Evolutionary conservation across 2,888 invertebrate genomes (phyloP).

Genomic region (Scaptomyza tumidula): DNA sequence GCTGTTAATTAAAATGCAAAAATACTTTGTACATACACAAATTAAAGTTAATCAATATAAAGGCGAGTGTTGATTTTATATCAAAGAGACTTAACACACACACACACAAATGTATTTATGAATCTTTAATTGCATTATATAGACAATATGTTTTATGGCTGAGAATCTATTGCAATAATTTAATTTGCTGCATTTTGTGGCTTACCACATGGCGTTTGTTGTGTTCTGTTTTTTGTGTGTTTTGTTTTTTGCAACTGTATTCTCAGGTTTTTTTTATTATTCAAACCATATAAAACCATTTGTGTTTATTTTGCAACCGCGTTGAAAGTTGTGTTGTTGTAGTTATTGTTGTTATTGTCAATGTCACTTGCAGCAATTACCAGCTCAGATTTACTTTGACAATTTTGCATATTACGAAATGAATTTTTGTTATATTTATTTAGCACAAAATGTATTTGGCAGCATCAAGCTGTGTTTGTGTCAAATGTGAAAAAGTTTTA

Average conservation of each 20-base stretch:
- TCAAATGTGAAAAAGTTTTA: constrained; percentile 14
- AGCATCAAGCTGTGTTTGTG: constrained; percentile 20
- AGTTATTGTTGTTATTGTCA: constrained; percentile 28
- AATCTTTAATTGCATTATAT: constrained; percentile 41
- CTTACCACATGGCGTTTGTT: constrained; percentile 52
- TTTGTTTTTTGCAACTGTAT: constrained; percentile 22
- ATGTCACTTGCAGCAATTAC: constrained; percentile 61
- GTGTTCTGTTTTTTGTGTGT: constrained; percentile 22
- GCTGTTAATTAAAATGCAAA: neutral
- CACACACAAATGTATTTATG: neutral
- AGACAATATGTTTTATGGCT: constrained; percentile 25
- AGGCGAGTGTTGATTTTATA: constrained; percentile 15
- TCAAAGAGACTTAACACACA: constrained; percentile 10
- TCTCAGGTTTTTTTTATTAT: constrained; percentile 15
- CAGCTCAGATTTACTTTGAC: constrained; percentile 31
- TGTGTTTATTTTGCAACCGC: constrained; percentile 41
- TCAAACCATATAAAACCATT: neutral
- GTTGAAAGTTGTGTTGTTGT: neutral
- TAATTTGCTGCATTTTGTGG: constrained; percentile 68
- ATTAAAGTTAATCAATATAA: constrained; percentile 1
- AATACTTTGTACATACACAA: neutral
- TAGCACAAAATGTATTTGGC: constrained; percentile 35
- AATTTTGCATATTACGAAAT: constrained; percentile 18
- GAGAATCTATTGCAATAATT: constrained; percentile 51
- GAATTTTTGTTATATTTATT: constrained; percentile 23